Base-by-base conservation (phyloP, 2,888 invertebrate genomes). In the Caenorhabditis sp. region DNA sequence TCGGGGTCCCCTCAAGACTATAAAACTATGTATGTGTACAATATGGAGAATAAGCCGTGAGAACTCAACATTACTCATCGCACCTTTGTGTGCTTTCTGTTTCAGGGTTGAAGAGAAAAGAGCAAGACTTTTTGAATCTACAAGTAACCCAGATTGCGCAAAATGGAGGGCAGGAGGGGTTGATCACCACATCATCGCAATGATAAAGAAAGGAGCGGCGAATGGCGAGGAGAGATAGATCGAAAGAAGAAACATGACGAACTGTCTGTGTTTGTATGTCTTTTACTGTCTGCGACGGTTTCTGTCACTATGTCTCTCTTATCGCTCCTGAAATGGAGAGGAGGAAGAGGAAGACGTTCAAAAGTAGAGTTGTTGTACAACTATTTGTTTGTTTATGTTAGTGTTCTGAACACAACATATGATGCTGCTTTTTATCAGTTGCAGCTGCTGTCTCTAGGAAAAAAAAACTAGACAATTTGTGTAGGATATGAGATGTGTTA, bases 121-220 rank as follows among this genome's bases (percentile, higher is more conserved):
- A 19, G 35, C 4, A 31, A 59, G 12, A 10, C 54, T 72, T 59
- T 59, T 38, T 12, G 38, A 38, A 69, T 16, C 70, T 56, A 72
- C 72, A 72, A 72, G 72, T 73, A 59, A 73, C 61, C 72, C 2
- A 38, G 51, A 59, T 63, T 44, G 44, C 51, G 54, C 64, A 64
- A 63, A 63, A n/a, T n/a, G n/a, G 66, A 47, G 28, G n/a, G 51
- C 49, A 19, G 49, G n/a, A n/a, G n/a, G n/a, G n/a, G 61, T 24
- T 54, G 54, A 61, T 61, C 35, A 59, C 28, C 35, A 44, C 41
- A 70, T 59, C 38, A 77, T 76, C 59, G 49, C 24, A 63, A 77
- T 70, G 77, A 77, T 77, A 77, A 77, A 77, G 77, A 77, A 63
- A 63, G 77, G 77, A 77, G 77, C 73, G 80, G 69, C 64, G 8